Percentiles rank a stretch among this genome's conserved stretches.
Conservation (phyloP, 2,888 invertebrate genomes). For the Xanthia togata region DNA sequence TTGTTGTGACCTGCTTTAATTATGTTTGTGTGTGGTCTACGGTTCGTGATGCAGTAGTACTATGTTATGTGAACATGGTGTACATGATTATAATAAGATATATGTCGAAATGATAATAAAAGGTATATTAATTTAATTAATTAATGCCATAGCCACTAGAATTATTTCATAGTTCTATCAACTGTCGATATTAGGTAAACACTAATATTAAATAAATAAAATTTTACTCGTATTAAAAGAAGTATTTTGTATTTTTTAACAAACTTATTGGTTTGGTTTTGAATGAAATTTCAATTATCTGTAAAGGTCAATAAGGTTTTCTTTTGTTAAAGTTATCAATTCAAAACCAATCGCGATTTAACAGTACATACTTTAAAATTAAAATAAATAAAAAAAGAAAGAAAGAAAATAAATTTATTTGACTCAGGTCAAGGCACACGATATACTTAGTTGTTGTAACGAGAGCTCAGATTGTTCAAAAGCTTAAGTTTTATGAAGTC, state of each 20-base stretch:
- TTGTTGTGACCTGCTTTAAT: constrained; percentile 47
- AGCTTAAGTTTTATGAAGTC: neutral
- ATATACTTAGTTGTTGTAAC: neutral
- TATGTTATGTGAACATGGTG: neutral
- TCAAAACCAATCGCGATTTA: neutral
- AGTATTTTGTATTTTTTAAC: constrained; percentile 3
- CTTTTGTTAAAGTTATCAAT: neutral
- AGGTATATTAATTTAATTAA: neutral
- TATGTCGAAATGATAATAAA: neutral
- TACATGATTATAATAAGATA: neutral
- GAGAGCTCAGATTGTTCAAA: neutral
- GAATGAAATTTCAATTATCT: neutral
- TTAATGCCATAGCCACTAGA: neutral
- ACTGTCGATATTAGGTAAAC: neutral
- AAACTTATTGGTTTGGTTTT: constrained; percentile 1
- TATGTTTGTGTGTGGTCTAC: constrained; percentile 2
- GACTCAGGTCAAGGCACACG: no score
- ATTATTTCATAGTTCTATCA: constrained; percentile 2
- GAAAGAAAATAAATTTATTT: no score
- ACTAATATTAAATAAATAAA: no score
- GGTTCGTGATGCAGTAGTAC: neutral
- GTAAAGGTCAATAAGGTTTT: constrained; percentile 12
- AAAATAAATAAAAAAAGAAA: no score
- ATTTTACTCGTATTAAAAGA: neutral
- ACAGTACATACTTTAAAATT: neutral